Evolutionary conservation across 2,888 invertebrate genomes (phyloP).

Genomic region (Crepidodera aurea): DNA sequence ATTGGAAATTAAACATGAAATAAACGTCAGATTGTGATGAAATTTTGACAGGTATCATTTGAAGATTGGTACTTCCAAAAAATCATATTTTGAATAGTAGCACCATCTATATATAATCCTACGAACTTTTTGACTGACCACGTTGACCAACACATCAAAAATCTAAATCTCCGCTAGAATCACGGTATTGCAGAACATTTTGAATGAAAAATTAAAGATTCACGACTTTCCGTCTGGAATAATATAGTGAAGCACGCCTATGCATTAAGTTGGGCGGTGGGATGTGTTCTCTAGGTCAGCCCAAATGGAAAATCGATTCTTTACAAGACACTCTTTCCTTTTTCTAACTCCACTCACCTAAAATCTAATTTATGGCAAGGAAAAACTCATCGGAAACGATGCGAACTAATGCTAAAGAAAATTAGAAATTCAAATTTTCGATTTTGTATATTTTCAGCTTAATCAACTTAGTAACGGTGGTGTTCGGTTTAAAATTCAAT

Average conservation of each 20-base stretch:
- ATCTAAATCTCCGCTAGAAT: too few relatives aligned
- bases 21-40: too few relatives aligned
- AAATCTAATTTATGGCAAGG: slow-evolving; percentile 29
- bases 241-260: slow-evolving; percentile 29
- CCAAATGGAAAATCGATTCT: slow-evolving; percentile 51
- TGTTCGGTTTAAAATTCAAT: not conserved
- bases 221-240: too few relatives aligned
- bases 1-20: too few relatives aligned
- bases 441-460: slow-evolving; percentile 8
- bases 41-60: too few relatives aligned
- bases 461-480: not conserved
- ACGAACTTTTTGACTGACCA: too few relatives aligned
- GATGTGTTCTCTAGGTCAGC: slow-evolving; percentile 50
- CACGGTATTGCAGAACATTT: not conserved
- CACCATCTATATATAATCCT: too few relatives aligned
- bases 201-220: not conserved
- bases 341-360: slow-evolving; percentile 30
- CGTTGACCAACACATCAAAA: too few relatives aligned
- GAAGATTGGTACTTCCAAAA: too few relatives aligned
- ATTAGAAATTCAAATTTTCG: slow-evolving; percentile 8
- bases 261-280: slow-evolving; percentile 43
- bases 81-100: too few relatives aligned
- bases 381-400: slow-evolving; percentile 12
- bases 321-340: slow-evolving; percentile 29
- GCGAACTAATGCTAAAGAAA: slow-evolving; percentile 5